These are phyloP conservation scores for Globicephala melas DNA, from an alignment of 2,113 vertebrate genomes.

Conservation along the genomic window DNA sequence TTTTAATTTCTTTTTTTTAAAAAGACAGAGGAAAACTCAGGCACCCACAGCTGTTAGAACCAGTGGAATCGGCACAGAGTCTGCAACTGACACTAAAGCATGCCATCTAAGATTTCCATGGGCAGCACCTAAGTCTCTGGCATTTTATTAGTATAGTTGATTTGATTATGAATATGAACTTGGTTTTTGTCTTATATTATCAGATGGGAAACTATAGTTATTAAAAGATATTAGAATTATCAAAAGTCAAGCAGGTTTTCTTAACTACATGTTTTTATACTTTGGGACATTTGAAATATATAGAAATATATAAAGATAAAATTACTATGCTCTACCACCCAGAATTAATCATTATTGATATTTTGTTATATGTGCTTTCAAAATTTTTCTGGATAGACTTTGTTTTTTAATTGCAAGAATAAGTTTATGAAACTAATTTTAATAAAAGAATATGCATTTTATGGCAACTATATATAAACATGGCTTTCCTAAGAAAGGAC, in stretches of 20 bases:
- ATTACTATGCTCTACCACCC: not conserved
- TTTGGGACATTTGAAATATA: not conserved
- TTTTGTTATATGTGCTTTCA: not conserved
- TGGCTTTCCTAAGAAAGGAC: not conserved
- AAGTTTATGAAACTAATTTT: not conserved
- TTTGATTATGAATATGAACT: not conserved
- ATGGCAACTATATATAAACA: not conserved
- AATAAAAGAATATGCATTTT: not conserved
- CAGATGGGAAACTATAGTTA: not conserved
- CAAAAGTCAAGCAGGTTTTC: not conserved
- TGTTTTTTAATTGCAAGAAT: not conserved
- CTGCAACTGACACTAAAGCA: not conserved
- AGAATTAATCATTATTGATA: not conserved
- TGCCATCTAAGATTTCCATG: not conserved
- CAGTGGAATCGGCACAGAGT: rapidly evolving
- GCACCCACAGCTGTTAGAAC: not conserved
- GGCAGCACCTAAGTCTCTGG: not conserved
- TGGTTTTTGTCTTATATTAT: not conserved
- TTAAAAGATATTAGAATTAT: not conserved
- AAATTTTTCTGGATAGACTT: not conserved
- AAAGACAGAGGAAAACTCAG: not conserved
- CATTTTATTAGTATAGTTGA: not conserved
- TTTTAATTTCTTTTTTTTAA: not conserved
- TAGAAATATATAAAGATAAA: not conserved
- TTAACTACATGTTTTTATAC: not conserved